phyloP scores from a whole-genome alignment of 64 coral and sea anemone genomes.

The Anthopleura sola region DNA sequence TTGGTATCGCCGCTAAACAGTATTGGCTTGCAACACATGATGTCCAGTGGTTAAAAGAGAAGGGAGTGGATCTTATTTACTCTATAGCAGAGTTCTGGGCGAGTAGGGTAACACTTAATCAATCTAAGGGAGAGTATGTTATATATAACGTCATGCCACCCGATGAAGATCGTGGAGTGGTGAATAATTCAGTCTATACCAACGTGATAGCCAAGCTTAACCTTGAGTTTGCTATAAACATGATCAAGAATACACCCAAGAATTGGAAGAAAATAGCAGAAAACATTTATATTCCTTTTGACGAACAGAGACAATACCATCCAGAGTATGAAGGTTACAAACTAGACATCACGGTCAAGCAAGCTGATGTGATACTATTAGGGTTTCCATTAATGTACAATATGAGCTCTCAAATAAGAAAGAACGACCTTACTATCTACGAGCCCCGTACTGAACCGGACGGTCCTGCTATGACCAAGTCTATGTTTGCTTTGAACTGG shows the following conservation, averaged over 20 bases:
- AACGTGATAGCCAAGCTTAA: slow-evolving; percentile 93
- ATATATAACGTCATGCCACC: slow-evolving; percentile 90
- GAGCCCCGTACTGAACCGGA: slow-evolving; percentile 71
- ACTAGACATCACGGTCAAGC: slow-evolving; percentile 54
- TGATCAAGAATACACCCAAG: slow-evolving; percentile 47
- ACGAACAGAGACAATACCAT: slow-evolving; percentile 60
- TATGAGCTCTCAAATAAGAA: slow-evolving; percentile 62
- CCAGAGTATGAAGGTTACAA: slow-evolving; percentile 93
- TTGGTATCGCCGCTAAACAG: slow-evolving; percentile 86
- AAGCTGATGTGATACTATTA: slow-evolving; percentile 92
- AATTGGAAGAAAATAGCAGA: slow-evolving; percentile 76
- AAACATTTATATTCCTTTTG: slow-evolving; percentile 80
- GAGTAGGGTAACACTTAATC: slow-evolving; percentile 73
- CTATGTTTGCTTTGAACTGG: slow-evolving; percentile 96
- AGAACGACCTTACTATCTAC: slow-evolving; percentile 72
- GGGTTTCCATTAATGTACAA: slow-evolving; percentile 85
- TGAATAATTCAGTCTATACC: slow-evolving; percentile 96
- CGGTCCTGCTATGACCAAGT: slow-evolving; percentile 95
- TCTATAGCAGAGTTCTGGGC: slow-evolving; percentile 93
- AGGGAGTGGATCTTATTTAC: slow-evolving; percentile 45
- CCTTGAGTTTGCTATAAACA: slow-evolving; percentile 68
- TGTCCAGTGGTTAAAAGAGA: slow-evolving; percentile 51
- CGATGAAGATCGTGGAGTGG: slow-evolving; percentile 72
- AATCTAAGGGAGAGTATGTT: slow-evolving; percentile 54
- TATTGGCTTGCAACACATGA: slow-evolving; percentile 85